Conservation (phyloP, 2,888 invertebrate genomes). For the Cyaniris semiargus region DNA sequence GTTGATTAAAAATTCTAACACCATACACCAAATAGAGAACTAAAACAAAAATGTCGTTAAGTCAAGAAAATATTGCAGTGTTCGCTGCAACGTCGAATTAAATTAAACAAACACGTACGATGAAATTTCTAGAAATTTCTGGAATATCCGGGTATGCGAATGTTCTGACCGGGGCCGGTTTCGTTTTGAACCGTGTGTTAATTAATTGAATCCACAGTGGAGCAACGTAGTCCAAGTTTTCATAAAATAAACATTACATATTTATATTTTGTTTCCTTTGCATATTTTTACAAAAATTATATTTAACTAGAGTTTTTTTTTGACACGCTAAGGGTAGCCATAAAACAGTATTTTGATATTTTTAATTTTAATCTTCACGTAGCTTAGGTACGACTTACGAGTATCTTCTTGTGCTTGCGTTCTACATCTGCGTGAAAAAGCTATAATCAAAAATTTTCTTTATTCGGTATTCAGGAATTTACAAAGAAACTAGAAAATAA, state of each 20-base stretch:
- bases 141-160: slow-evolving; percentile 35
- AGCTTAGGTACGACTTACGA: no score
- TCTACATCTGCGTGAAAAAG: no score
- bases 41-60: slow-evolving; percentile 35
- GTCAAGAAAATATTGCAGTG: slow-evolving; percentile 37
- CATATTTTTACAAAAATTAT: not conserved
- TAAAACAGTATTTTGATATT: no score
- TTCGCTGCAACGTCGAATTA: slow-evolving; percentile 37
- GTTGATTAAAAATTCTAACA: slow-evolving; percentile 32
- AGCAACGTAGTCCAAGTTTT: slow-evolving; percentile 39
- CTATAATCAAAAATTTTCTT: not conserved
- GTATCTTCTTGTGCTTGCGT: not conserved
- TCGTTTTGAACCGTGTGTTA: slow-evolving; percentile 38
- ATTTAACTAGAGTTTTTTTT: no score
- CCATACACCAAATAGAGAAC: slow-evolving; percentile 29
- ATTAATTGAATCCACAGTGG: slow-evolving; percentile 41
- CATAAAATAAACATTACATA: slow-evolving; percentile 34
- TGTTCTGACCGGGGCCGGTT: slow-evolving; percentile 27
- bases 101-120: slow-evolving; percentile 40
- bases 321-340: no score
- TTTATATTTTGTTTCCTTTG: not conserved
- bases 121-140: slow-evolving; percentile 37
- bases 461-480: not conserved
- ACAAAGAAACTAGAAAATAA: not conserved
- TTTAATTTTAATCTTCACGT: no score